A percentile compares a stretch with the other conserved stretches of the same genome.
Evolutionary conservation across 1,140 invertebrate species (phyloP).

Genomic region (Campoletis sonorensis): DNA sequence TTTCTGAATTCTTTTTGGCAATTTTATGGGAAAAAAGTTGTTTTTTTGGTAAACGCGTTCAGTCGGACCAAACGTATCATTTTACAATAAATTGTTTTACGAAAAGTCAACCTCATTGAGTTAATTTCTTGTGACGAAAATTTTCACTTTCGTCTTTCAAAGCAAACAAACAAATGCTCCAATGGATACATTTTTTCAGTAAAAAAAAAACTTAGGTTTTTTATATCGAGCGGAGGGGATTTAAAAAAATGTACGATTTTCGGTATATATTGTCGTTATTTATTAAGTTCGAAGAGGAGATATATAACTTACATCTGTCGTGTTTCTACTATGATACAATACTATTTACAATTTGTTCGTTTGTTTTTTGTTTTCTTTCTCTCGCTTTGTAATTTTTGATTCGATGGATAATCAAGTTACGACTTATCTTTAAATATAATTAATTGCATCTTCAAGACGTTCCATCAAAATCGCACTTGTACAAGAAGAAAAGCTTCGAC

Average conservation of each 20-base stretch:
- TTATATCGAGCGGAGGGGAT: not conserved
- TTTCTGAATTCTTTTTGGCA: no score
- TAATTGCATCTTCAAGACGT: not conserved
- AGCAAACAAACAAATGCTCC: no score
- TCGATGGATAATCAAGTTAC: slow-evolving; percentile 14
- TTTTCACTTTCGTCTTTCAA: no score
- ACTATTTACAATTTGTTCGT: slow-evolving; percentile 65
- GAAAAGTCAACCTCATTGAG: no score
- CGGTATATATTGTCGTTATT: slow-evolving; percentile 71
- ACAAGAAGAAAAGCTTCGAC: slow-evolving; percentile 13
- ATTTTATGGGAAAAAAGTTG: no score
- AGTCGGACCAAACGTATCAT: no score
- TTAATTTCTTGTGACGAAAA: no score
- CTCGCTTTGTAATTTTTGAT: slow-evolving; percentile 13
- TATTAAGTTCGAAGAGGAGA: slow-evolving; percentile 69
- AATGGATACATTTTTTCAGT: no score
- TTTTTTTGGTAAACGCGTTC: no score
- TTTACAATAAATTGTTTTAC: no score
- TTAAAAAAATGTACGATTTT: slow-evolving; percentile 31
- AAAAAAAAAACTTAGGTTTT: no score
- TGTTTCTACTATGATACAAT: slow-evolving; percentile 67
- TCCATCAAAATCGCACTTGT: not conserved
- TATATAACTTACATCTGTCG: slow-evolving; percentile 68
- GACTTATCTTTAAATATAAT: slow-evolving; percentile 28
- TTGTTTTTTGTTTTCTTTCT: slow-evolving; percentile 36